Conservation (phyloP, 2,888 invertebrate species). For the Tachystola acroxantha region DNA sequence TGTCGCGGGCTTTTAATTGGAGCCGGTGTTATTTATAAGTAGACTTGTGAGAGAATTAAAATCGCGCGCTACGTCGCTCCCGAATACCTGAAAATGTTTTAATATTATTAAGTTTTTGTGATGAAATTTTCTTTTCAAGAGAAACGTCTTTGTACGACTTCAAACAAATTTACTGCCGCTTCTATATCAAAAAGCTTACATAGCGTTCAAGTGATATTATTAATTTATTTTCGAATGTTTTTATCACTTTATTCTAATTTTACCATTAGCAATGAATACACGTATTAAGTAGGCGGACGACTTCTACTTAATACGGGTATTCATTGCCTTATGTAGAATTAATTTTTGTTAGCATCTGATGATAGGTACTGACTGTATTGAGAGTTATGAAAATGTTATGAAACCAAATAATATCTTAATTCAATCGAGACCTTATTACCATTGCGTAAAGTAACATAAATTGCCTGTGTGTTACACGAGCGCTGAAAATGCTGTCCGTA, state of each 20-base stretch:
- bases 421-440: no score
- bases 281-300: no score
- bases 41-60: conserved; percentile 74
- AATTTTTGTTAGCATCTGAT: not conserved
- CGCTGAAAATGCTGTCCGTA: not conserved
- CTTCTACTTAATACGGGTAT: not conserved
- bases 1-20: conserved; percentile 74
- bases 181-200: conserved; percentile 35
- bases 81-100: conserved; percentile 60
- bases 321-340: not conserved
- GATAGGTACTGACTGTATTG: no score
- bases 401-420: no score
- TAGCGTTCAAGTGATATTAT: conserved; percentile 33
- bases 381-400: no score
- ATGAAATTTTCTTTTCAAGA: conserved; percentile 55
- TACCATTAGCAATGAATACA: not conserved
- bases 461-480: no score
- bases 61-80: conserved; percentile 63
- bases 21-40: conserved; percentile 66
- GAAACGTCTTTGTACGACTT: conserved; percentile 59
- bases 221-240: conserved; percentile 23
- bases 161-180: conserved; percentile 56
- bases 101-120: conserved; percentile 61
- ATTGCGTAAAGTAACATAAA: no score
- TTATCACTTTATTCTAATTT: conserved; percentile 8